Evolutionary conservation across 1,140 invertebrate species (phyloP).

Genomic region (Sycobia sp.): DNA sequence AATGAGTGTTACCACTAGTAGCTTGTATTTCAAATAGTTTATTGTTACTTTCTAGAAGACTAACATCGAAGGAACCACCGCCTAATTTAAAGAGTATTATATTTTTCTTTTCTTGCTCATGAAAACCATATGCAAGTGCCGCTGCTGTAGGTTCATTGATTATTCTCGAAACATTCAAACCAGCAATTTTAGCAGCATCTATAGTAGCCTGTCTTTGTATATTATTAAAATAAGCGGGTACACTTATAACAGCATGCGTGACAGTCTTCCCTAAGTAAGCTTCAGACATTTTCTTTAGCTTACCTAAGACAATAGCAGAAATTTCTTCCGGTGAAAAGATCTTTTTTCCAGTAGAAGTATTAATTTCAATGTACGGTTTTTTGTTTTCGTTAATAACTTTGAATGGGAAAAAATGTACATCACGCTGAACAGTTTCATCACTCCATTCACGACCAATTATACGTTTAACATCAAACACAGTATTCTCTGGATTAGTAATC

Average conservation of each 20-base stretch:
- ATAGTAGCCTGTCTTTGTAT: slow-evolving; percentile 96
- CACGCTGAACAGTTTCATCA: slow-evolving; percentile 87
- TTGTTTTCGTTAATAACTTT: slow-evolving; percentile 84
- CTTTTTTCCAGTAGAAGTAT: slow-evolving; percentile 80
- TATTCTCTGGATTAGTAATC: slow-evolving; percentile 97
- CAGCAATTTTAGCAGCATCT: slow-evolving; percentile 86
- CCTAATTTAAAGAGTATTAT: slow-evolving; percentile 99
- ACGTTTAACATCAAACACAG: slow-evolving; percentile 95
- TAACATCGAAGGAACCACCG: slow-evolving; percentile 99
- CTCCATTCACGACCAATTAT: slow-evolving; percentile 94
- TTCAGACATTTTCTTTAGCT: slow-evolving; percentile 99
- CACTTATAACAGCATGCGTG: slow-evolving; percentile 98
- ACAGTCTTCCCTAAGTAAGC: slow-evolving; percentile 96
- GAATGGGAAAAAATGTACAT: slow-evolving; percentile 94
- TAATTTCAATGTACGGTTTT: slow-evolving; percentile 82
- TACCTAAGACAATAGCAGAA: slow-evolving; percentile 95
- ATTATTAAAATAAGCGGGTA: slow-evolving; percentile 98
- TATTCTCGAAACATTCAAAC: slow-evolving; percentile 97
- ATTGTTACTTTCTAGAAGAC: slow-evolving; percentile 97
- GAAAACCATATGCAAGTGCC: slow-evolving; percentile 98
- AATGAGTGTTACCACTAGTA: slow-evolving; percentile 98
- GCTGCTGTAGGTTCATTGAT: slow-evolving; percentile 99
- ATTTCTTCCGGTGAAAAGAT: slow-evolving; percentile 97
- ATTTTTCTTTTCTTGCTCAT: slow-evolving; percentile 99
- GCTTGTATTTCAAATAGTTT: slow-evolving; percentile 92